A percentile compares a stretch with the other conserved stretches of the same genome.
Evolutionary conservation across 2,888 invertebrate species (phyloP).

Genomic region (Agrilus cyanescens): DNA sequence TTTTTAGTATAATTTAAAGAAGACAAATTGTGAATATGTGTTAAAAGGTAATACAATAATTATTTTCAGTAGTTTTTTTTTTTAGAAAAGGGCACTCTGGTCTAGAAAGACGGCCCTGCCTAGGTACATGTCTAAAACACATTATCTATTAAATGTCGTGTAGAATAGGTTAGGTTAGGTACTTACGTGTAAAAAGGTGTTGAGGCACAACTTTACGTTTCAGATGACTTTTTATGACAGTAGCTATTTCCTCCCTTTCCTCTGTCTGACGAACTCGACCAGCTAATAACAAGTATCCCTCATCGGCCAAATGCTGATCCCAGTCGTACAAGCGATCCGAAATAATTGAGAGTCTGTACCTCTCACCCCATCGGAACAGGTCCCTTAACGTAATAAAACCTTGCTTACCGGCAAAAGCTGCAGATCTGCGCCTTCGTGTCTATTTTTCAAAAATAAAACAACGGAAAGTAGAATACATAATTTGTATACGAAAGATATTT

Average conservation of each 20-base stretch:
- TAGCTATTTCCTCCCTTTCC: constrained; percentile 70
- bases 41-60: no score
- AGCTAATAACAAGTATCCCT: constrained; percentile 88
- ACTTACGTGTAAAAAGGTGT: constrained; percentile 54
- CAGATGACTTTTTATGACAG: constrained; percentile 68
- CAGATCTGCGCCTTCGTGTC: constrained; percentile 64
- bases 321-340: constrained; percentile 71
- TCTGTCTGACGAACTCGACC: constrained; percentile 79
- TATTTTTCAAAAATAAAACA: constrained; percentile 23
- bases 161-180: no score
- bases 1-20: no score
- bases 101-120: no score
- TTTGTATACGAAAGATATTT: no score
- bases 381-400: constrained; percentile 90
- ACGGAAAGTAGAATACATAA: background rate
- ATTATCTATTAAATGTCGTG: background rate
- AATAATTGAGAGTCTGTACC: constrained; percentile 60
- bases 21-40: no score
- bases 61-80: no score
- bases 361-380: constrained; percentile 92
- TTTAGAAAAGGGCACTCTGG: no score
- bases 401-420: constrained; percentile 84
- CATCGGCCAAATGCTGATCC: constrained; percentile 94
- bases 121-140: no score
- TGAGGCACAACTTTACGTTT: constrained; percentile 60